Percentiles rank a stretch among this genome's conserved stretches.
These are phyloP conservation scores for Battus philenor DNA, from an alignment of 1,140 invertebrate species.

Conservation along the genomic window DNA sequence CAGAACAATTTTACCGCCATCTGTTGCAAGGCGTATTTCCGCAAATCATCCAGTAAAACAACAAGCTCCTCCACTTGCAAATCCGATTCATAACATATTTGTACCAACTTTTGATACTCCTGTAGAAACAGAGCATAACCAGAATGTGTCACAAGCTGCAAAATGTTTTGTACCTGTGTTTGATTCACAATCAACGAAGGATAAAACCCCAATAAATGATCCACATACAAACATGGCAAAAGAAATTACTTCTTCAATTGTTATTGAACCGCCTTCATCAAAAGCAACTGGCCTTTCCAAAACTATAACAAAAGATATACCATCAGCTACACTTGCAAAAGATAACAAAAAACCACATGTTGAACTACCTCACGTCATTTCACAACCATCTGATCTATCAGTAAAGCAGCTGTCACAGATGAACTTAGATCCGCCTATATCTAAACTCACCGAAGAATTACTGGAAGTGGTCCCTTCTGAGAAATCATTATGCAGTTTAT, in stretches of 20 bases:
- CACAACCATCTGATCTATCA: conserved; percentile 1
- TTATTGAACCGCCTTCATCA: background rate
- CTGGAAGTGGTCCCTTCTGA: background rate
- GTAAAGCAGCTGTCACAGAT: conserved; percentile 5
- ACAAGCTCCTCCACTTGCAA: conserved; percentile 21
- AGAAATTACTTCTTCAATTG: background rate
- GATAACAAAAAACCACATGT: background rate
- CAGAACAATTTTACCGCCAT: conserved; percentile 55
- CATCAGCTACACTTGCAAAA: background rate
- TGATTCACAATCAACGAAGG: no score
- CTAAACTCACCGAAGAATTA: conserved; percentile 7
- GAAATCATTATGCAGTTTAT: no score
- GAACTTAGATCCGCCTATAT: conserved; percentile 12
- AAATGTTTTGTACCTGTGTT: background rate
- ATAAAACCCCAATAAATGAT: no score
- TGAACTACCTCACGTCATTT: background rate
- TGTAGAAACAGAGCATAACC: background rate
- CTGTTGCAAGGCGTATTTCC: conserved; percentile 54
- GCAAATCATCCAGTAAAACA: conserved; percentile 47
- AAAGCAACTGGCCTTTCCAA: background rate
- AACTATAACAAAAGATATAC: background rate
- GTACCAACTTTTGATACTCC: conserved; percentile 30
- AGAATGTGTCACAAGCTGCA: background rate
- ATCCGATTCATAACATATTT: conserved; percentile 41
- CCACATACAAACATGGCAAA: no score